Base-by-base conservation (phyloP, 1,140 invertebrate species). In the Macrosteles quadrilineatus region DNA sequence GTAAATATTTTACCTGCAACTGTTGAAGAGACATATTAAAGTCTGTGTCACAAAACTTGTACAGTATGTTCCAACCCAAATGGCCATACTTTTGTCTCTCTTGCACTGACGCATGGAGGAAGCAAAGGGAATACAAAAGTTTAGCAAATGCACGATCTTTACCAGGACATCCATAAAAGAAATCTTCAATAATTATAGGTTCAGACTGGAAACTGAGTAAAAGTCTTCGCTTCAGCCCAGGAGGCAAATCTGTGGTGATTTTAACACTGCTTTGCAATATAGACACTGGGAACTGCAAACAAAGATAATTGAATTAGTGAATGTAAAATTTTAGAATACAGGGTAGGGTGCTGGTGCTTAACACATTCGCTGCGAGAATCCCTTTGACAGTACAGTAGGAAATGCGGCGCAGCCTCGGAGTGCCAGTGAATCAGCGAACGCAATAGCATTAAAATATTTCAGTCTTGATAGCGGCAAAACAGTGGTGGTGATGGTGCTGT, bases 41-140 rank as follows among this genome's bases (percentile, higher is more conserved):
- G 83, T 98, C 96, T 1, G 94, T 96, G 76, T 97, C 95, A 77
- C 97, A 96, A 77, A 98, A 98, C 53, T 93, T 94, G 77, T 98
- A 98, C 31, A 89, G 87, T 76, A 96, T 96, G 81, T 98, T 98
- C 96, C 96, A 96, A 12, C 96, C 96, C 63, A 97, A 83, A 0
- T 95, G 86, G 0, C 95, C 96, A 81, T 95, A 98, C 77, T 93
- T 96, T 69, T 91, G 85, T 72, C 96, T 85, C 81, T 98, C 96
- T 32, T 71, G 70, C 0, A 97, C 87, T 4, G 97, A 86, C 0
- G 95, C 95, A 79, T 98, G 96, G 78, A 98, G 98, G 80, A 98
- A 98, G 72, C 93, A 93, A 29, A 97, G 86, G 14, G 91, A 91
- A 77, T 93, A 98, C 14, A 97, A 80, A 12, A 98, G 80, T 77